Base-by-base conservation (phyloP, 2,113 vertebrate species). In the Xiphophorus hellerii region DNA sequence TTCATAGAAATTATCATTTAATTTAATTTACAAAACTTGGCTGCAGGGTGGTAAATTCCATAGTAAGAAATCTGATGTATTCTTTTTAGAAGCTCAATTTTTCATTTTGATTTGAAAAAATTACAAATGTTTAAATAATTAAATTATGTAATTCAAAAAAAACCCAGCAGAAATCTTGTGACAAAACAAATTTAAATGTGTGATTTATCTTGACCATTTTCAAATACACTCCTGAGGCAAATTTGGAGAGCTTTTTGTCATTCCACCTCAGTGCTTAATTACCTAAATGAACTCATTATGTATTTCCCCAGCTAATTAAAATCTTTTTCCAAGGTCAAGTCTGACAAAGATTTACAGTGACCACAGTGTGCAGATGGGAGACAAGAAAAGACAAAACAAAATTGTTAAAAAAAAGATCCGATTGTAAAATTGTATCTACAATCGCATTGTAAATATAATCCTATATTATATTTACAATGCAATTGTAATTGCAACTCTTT, bases 221-320 rank as follows among this genome's bases (percentile, higher is more conserved):
- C 61, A 65, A 42, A 69, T 88, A 76, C 80, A 72, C 72, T 88
- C 92, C 91, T 81, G 81, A 74, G 93, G 94, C 92, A 87, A 82
- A 71, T 88, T 92, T 73, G 65, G 58, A 37, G 68, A 86, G 88
- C 81, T 66, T 88, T 83, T 90, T 77, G 84, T 81, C 58, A 74
- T 94, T 93, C 90, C 86, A 92, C 89, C 87, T 92, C 89, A 93
- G 91, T 90, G 91, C 91, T 92, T 94, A 93, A 94, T 94, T 92
- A 92, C 93, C 89, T 92, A 90, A 94, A 92, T 94, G 85, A 93
- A 92, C 91, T 90, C 90, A 93, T 95, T 92, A 93, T 90, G 86
- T 92, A 91, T 89, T 90, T 93, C 87, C 66, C 92, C 88, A 81
- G 86, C 92, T 89, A 90, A 94, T 95, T 89, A 91, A 89, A 90